phyloP scores from a whole-genome alignment of 2,888 invertebrate species.

The Drosophila planitibia region DNA sequence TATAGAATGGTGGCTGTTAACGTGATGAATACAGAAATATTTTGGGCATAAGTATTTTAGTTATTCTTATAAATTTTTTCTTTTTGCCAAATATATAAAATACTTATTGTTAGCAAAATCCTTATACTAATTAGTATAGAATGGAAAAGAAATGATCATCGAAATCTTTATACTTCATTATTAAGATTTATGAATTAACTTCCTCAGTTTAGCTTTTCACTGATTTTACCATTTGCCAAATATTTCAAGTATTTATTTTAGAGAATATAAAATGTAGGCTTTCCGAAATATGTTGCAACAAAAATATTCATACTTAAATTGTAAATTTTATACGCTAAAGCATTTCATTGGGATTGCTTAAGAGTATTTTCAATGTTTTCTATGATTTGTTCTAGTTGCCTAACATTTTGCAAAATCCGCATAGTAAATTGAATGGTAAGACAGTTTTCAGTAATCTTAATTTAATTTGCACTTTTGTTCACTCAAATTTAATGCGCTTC shows the following conservation, averaged over 20 bases:
- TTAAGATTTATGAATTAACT: background rate
- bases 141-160: background rate
- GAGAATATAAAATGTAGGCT: background rate
- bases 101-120: background rate
- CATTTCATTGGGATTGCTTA: background rate
- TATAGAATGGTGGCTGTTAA: background rate
- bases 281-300: background rate
- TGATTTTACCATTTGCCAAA: background rate
- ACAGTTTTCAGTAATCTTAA: background rate
- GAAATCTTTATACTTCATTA: background rate
- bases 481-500: background rate
- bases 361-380: background rate
- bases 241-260: background rate
- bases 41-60: background rate
- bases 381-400: background rate
- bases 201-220: background rate
- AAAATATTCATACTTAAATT: background rate
- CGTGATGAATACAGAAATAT: background rate
- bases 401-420: background rate
- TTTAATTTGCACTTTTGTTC: constrained; percentile 2
- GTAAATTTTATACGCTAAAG: too few relatives aligned
- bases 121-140: background rate
- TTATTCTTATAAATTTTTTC: background rate
- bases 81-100: background rate
- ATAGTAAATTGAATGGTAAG: background rate